Evolutionary conservation across 2,888 invertebrate species (phyloP).

Genomic region (Heterodera filipjevi): DNA sequence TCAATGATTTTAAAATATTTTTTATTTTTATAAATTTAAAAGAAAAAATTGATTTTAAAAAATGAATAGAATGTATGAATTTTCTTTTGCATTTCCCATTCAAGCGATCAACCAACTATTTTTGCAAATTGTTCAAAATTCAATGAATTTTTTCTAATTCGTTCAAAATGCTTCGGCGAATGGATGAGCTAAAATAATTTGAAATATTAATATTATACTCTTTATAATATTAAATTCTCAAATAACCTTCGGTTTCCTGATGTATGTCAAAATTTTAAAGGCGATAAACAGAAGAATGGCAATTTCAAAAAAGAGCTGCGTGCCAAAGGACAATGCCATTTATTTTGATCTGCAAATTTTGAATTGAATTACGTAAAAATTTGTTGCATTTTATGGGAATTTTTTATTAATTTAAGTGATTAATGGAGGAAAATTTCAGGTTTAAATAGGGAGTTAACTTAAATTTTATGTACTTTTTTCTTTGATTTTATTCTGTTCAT

Average conservation of each 20-base stretch:
- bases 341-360: too few relatives aligned
- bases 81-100: too few relatives aligned
- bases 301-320: not conserved
- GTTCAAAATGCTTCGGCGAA: not conserved
- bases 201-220: not conserved
- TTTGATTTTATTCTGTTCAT: too few relatives aligned
- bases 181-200: not conserved
- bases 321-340: not conserved
- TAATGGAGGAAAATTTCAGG: too few relatives aligned
- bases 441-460: too few relatives aligned
- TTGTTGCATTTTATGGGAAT: not conserved
- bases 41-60: too few relatives aligned
- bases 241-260: not conserved
- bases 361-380: not conserved
- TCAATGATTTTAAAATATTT: too few relatives aligned
- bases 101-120: not conserved
- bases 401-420: too few relatives aligned
- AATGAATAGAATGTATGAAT: too few relatives aligned
- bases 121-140: not conserved
- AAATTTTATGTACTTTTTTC: too few relatives aligned
- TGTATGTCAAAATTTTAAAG: not conserved
- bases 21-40: too few relatives aligned
- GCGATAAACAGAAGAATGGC: not conserved
- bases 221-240: not conserved
- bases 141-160: not conserved